These are phyloP conservation scores for Boleophthalmus pectinirostris DNA, from an alignment of 2,113 vertebrate genomes.

Conservation along the genomic window DNA sequence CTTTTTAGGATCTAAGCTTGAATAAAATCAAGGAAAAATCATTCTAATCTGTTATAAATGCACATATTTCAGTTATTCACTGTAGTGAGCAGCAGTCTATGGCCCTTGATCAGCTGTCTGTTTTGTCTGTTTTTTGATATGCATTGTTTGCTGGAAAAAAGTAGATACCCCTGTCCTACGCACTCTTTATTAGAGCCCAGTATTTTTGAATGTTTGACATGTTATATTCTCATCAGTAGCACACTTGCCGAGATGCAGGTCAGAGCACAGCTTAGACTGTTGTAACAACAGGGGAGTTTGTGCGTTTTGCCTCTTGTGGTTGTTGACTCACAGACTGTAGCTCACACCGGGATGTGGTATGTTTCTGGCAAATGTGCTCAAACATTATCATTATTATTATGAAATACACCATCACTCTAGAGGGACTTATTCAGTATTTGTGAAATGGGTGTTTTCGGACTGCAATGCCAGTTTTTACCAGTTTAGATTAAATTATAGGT, in stretches of 20 bases:
- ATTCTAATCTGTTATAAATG: no score
- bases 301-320: conserved; percentile 36
- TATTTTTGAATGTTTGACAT: neutral
- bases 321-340: conserved; percentile 41
- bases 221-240: conserved; percentile 8
- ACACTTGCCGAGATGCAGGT: conserved; percentile 12
- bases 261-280: conserved; percentile 32
- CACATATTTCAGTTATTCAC: no score
- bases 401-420: conserved; percentile 27
- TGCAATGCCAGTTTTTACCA: conserved; percentile 8
- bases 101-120: no score
- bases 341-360: conserved; percentile 24
- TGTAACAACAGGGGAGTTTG: conserved; percentile 9
- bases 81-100: no score
- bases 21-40: no score
- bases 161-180: no score
- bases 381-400: conserved; percentile 11
- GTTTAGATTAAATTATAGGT: conserved; percentile 35
- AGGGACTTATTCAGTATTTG: conserved; percentile 25
- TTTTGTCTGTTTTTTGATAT: no score
- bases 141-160: no score
- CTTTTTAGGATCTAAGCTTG: no score
- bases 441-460: conserved; percentile 18
- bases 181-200: no score
- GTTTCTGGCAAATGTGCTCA: conserved; percentile 14